Evolutionary conservation across 2,113 vertebrate genomes (phyloP), one percentile per base, ranked within the genome.

Genomic region (Daubentonia madagascariensis): DNA sequence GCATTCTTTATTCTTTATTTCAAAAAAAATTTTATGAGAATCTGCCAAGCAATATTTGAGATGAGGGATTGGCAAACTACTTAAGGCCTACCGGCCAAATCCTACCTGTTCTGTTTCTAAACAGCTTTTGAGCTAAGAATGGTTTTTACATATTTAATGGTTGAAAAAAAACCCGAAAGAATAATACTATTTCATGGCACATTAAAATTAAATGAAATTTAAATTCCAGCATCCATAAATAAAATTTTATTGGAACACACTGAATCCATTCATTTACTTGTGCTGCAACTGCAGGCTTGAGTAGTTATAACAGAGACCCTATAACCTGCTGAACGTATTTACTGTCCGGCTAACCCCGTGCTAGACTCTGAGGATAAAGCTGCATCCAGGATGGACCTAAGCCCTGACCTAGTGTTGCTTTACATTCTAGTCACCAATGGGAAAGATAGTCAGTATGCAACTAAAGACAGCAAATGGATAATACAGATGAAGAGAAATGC

Each of bases 1-100:
- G 45, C 37, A 12, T 91, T 67, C 89, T 96, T 89, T 85, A 12
- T 91, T 67, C 89, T 96, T 89, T 85, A 68, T 83, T 91, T 65
- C 25, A 70, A 85, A 84, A 83, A 81, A n/a, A 4, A 25, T 43
- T 75, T 78, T 32, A 28, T 72, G 16, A 14, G 52, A 94, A 72
- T 96, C 65, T 91, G 72, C 73, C 52, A 54, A 72, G 52, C 50
- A 67, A 8, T 67, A 72, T 80, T 37, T 72, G 91, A 54, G 72
- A 37, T 67, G 78, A 91, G 16, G n/a, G 40, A 54, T 0, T 88
- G 35, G 48, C 52, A 83, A 91, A 63, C 48, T 68, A 11, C 72
- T 83, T 67, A 59, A 8, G 6, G 52, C 45, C 75, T 67, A 40
- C 1, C 28, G 63, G 57, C 37, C 83, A 67, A 30, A 81, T 93